phyloP scores from a whole-genome alignment of 2,113 vertebrate species.

The Pristiophorus japonicus region DNA sequence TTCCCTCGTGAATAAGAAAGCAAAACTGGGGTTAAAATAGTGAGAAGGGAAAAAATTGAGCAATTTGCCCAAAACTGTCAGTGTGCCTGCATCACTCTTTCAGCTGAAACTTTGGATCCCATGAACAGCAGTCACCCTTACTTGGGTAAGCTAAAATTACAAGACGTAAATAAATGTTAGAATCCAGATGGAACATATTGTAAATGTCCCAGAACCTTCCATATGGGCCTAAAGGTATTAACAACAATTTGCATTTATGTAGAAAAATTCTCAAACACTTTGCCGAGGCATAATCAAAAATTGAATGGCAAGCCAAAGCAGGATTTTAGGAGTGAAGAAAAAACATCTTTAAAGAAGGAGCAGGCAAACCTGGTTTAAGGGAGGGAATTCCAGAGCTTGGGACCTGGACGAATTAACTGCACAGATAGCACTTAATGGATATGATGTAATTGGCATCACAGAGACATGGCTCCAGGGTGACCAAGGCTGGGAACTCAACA shows the following conservation, averaged over 20 bases:
- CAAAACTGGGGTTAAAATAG: background rate
- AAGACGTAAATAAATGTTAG: background rate
- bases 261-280: background rate
- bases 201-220: background rate
- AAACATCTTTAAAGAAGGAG: too few relatives aligned
- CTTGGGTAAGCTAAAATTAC: background rate
- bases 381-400: too few relatives aligned
- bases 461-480: too few relatives aligned
- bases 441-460: too few relatives aligned
- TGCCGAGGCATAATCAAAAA: too few relatives aligned
- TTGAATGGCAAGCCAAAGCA: too few relatives aligned
- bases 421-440: too few relatives aligned
- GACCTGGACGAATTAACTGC: too few relatives aligned
- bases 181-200: background rate
- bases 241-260: background rate
- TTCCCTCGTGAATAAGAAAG: background rate
- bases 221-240: background rate
- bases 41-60: background rate
- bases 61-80: background rate
- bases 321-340: too few relatives aligned
- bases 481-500: too few relatives aligned
- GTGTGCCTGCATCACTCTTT: background rate
- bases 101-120: background rate
- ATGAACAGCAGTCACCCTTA: background rate
- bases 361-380: too few relatives aligned